Evolutionary conservation across 2,888 invertebrate species (phyloP), one percentile per base, ranked within the genome.

Genomic region (Lepidonotus clava): DNA sequence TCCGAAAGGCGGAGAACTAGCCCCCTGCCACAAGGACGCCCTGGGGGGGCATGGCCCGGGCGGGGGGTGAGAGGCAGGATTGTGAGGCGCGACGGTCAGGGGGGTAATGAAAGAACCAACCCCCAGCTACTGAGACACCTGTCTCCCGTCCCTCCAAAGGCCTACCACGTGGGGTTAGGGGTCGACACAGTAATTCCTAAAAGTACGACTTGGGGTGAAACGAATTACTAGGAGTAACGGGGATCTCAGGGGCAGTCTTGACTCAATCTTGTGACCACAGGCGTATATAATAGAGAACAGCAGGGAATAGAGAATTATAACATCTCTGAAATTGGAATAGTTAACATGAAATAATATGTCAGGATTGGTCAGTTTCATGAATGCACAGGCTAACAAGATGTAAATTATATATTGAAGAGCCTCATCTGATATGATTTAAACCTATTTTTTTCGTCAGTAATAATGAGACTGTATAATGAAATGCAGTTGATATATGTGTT

Each of bases 141-240:
- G 61, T 24, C 61, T 32, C 11, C 28, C 61, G 5, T 61, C 28
- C 24, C 28, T 61, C 61, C 61, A n/a, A n/a, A n/a, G n/a, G n/a
- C n/a, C n/a, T n/a, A 28, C 28, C 61, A 28, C 28, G n/a, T n/a
- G 24, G 61, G n/a, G 28, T n/a, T 32, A 61, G 61, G 24, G 61
- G 61, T 4, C 14, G 61, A 61, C 28, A n/a, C n/a, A n/a, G n/a
- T n/a, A n/a, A n/a, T n/a, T n/a, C n/a, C n/a, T n/a, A n/a, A n/a
- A n/a, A n/a, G 61, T 61, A 61, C 61, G 11, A 24, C n/a, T n/a
- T n/a, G n/a, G 61, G 61, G 61, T 61, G 61, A 61, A 61, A 61
- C 61, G 11, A 28, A 61, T 61, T 61, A 61, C 61, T 61, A 24
- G 24, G 61, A 61, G 61, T 61, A 61, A 61, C 61, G 28, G 61